These are phyloP conservation scores for Clavelina lepadiformis DNA, from an alignment of 23 tunicate genomes.

Conservation along the genomic window DNA sequence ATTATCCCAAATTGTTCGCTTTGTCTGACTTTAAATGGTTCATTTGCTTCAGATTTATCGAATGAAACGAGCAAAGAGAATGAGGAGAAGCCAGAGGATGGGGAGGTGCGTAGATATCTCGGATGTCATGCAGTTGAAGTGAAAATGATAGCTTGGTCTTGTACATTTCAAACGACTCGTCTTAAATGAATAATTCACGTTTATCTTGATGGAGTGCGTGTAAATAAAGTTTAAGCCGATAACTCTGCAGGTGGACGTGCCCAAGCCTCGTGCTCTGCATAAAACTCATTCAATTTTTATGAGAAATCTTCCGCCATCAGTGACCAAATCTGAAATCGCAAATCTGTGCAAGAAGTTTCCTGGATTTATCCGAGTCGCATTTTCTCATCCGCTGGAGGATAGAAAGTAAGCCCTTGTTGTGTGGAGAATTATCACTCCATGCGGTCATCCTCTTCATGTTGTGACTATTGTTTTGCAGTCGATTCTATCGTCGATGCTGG, in stretches of 20 bases:
- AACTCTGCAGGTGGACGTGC: no score
- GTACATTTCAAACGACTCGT: no score
- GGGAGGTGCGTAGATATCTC: no score
- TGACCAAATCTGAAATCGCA: constrained; percentile 78
- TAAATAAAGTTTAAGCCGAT: no score
- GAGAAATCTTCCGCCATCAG: constrained; percentile 93
- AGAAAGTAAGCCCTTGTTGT: constrained; percentile 55
- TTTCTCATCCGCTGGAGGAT: constrained; percentile 94
- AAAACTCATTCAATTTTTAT: constrained; percentile 93
- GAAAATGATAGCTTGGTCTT: no score
- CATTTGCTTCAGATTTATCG: no score
- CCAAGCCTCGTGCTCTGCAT: constrained; percentile 80
- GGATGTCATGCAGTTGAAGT: no score
- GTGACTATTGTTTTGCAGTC: constrained; percentile 21
- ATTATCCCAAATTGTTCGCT: no score
- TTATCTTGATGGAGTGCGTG: no score
- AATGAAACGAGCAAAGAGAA: no score
- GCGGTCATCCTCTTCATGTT: neutral
- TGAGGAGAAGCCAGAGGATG: constrained; percentile 4
- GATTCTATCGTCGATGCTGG: constrained; percentile 99
- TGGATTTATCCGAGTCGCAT: constrained; percentile 96
- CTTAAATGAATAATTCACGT: no score
- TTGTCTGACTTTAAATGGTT: no score
- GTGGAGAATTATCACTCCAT: neutral
- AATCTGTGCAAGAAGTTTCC: constrained; percentile 93